These are phyloP conservation scores for Leptodactylus fallax DNA, from an alignment of 2,797 vertebrate species.

Conservation along the genomic window DNA sequence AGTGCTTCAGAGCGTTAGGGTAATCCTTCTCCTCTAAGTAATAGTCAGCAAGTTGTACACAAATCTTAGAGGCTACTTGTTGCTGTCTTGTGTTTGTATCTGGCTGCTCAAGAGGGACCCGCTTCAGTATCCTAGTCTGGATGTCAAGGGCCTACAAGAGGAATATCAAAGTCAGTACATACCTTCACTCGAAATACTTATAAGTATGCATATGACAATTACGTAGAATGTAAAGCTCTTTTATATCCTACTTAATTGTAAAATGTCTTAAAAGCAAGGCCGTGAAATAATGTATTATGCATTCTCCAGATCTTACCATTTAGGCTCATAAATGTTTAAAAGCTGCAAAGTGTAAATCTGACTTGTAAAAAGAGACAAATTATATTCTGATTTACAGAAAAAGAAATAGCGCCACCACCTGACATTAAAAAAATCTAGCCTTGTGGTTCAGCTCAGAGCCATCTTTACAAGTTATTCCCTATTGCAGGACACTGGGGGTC, in stretches of 20 bases:
- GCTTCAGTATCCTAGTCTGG: conserved; percentile 71
- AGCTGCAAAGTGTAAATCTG: not conserved
- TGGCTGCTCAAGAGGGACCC: conserved; percentile 68
- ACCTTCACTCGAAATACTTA: not conserved
- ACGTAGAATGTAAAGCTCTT: no score
- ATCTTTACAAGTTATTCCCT: no score
- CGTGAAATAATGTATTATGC: not conserved
- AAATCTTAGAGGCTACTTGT: conserved; percentile 68
- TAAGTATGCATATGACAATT: no score
- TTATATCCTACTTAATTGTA: not conserved
- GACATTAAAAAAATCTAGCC: not conserved
- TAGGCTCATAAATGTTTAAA: not conserved
- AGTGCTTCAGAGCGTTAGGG: conserved; percentile 64
- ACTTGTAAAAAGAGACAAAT: not conserved
- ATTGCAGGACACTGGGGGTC: no score
- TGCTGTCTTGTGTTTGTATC: conserved; percentile 70
- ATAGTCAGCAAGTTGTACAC: conserved; percentile 71
- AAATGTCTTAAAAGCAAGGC: not conserved
- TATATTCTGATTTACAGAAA: not conserved
- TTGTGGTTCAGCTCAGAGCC: not conserved
- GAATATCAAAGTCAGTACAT: not conserved
- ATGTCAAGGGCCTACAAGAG: conserved; percentile 70
- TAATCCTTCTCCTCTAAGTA: conserved; percentile 65
- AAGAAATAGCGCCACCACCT: not conserved
- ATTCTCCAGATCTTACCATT: not conserved